Base-by-base conservation (phyloP, 2,797 vertebrate species). In the Scleropages formosus region DNA sequence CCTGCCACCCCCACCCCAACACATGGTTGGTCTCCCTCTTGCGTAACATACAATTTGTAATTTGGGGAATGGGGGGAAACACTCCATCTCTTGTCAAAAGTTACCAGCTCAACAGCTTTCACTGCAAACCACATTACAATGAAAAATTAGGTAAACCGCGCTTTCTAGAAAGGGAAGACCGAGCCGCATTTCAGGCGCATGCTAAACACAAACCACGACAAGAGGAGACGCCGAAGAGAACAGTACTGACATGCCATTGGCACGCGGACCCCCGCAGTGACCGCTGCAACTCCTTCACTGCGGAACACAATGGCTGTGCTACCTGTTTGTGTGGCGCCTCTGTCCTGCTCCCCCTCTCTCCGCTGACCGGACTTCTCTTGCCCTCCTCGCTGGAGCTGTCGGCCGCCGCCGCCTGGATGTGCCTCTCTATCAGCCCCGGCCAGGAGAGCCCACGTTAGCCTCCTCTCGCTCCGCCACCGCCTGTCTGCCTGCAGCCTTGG, bases 401-500 rank as follows among this genome's bases (percentile, higher is more conserved):
- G 39, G 68, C 61, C 20, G 59, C 46, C 68, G 66, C 20, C 18
- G 26, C 22, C 4, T 62, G 49, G 12, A 24, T 46, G n/a, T 73
- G n/a, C 65, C 24, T 60, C 66, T 12, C 65, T 69, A 31, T 74
- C 62, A 67, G 58, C 31, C 75, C 68, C n/a, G n/a, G n/a, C n/a
- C n/a, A n/a, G n/a, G n/a, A n/a, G n/a, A n/a, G n/a, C n/a, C n/a
- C 47, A 58, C 60, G 49, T 51, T 46, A 75, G 47, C 26, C 77
- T 65, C 44, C 72, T 49, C 47, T 20, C 12, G 31, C 71, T 73
- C 79, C 79, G 83, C 78, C 77, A 31, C 80, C 67, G 74, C 59
- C 82, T 82, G 78, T 78, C 87, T 90, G 88, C 89, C 82, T 90
- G 87, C 87, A 76, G 87, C 58, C 76, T 44, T 60, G 56, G 63